These are phyloP conservation scores for Euglossa dilemma DNA, from an alignment of 1,140 invertebrate species.

Conservation along the genomic window DNA sequence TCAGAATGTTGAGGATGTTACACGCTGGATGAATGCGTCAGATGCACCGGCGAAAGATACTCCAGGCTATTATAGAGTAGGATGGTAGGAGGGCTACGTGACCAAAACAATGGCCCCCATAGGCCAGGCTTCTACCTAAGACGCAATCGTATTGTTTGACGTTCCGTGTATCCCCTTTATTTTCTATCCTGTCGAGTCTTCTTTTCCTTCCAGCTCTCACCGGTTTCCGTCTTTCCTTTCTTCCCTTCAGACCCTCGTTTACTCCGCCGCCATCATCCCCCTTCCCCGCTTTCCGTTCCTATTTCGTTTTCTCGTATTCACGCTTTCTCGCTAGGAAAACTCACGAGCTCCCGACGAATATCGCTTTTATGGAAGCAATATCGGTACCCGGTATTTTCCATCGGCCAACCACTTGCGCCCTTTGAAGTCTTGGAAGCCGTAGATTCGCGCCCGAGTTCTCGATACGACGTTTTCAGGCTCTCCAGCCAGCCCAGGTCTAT, in stretches of 20 bases:
- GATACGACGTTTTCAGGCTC: slow-evolving; percentile 33
- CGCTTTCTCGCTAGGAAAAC: neutral
- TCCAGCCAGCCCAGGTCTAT: neutral
- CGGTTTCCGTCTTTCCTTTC: neutral
- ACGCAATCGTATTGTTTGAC: slow-evolving; percentile 32
- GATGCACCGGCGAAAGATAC: slow-evolving; percentile 44
- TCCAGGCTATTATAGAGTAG: slow-evolving; percentile 31
- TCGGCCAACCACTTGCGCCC: slow-evolving; percentile 10
- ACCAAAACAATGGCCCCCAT: slow-evolving; percentile 59
- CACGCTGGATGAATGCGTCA: slow-evolving; percentile 46
- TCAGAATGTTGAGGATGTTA: slow-evolving; percentile 25
- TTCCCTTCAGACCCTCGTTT: neutral
- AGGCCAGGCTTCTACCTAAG: neutral
- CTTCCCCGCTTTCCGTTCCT: neutral
- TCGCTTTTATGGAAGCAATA: slow-evolving; percentile 14
- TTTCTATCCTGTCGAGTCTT: neutral
- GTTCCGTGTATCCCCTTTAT: slow-evolving; percentile 3
- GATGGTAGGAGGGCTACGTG: slow-evolving; percentile 49
- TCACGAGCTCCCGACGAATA: too few species aligned
- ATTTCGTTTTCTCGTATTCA: slow-evolving; percentile 6
- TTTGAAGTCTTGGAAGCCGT: slow-evolving; percentile 50
- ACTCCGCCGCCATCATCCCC: too few species aligned
- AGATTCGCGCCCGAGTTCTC: slow-evolving; percentile 43
- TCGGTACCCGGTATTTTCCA: slow-evolving; percentile 3
- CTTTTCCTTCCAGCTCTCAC: neutral